phyloP scores from a whole-genome alignment of 2,888 invertebrate species.

The Corbicula japonica region DNA sequence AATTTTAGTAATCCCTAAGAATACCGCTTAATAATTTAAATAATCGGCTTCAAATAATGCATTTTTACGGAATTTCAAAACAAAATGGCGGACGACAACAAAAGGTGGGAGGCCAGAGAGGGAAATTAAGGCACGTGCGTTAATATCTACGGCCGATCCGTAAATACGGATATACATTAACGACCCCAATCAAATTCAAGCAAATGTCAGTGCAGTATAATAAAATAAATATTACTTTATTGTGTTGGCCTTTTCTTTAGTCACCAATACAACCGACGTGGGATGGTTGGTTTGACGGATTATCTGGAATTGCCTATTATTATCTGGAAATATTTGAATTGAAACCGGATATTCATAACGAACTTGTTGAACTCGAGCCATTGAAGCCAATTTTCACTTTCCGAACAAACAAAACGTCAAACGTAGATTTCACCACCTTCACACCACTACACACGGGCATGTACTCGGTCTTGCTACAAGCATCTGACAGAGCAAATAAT shows the following conservation, averaged over 20 bases:
- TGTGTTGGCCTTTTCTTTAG: constrained; percentile 17
- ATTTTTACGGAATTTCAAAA: no score
- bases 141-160: no score
- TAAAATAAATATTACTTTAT: no score
- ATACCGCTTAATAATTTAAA: no score
- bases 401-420: not conserved
- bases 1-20: no score
- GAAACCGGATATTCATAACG: constrained; percentile 15
- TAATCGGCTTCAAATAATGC: no score
- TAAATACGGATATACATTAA: no score
- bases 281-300: constrained; percentile 37
- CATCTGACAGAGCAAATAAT: constrained; percentile 72
- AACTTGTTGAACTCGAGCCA: constrained; percentile 29
- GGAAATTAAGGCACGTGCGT: no score
- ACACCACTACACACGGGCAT: constrained; percentile 60
- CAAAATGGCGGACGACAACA: no score
- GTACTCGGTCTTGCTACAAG: constrained; percentile 68
- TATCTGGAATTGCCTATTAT: constrained; percentile 37
- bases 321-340: constrained; percentile 39
- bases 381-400: constrained; percentile 12
- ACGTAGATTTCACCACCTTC: constrained; percentile 30
- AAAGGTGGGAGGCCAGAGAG: no score
- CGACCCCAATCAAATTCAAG: no score
- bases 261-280: constrained; percentile 23
- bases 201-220: no score